Base-by-base conservation (phyloP, 2,797 vertebrate genomes). In the Gephyroberyx darwinii region DNA sequence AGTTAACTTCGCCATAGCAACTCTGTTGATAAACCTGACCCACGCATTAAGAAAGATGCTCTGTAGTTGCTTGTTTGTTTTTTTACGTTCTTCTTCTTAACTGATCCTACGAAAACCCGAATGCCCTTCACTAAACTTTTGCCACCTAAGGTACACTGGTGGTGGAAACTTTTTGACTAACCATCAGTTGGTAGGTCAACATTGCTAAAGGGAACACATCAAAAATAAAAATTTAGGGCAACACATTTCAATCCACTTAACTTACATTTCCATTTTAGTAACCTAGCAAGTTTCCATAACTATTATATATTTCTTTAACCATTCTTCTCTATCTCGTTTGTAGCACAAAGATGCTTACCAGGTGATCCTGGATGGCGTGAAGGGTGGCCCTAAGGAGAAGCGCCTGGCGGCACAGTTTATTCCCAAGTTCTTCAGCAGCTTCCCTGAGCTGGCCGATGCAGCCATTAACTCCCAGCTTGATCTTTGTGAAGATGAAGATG, bases 311-410 rank as follows among this genome's bases (percentile, higher is more conserved):
- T 30, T 30, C 31, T 2, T 55, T 3, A 31, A 17, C 10, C 7
- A 55, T 55, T 33, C 9, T 45, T 19, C 8, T 5, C 17, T 26
- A 4, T 30, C 2, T 37, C 17, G 39, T 61, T 13, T 67, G 26
- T 78, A 99, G 98, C 96, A 99, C 91, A 99, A 98, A 92, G 96
- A 97, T 92, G 95, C 98, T 0, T 99, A 99, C 88, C 98, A 99
- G 59, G 95, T 92, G 0, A 99, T 99, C 81, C 65, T 99, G 82
- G 94, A 97, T 85, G 98, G 97, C 0, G 98, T 99, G 55, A 99
- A 99, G 83, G 96, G 97, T 12, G 96, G 96, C 37, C 92, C 96
- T 0, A 99, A 99, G 89, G 98, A 99, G 88, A 99, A 99, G 84
- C 95, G 96, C 35, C 89, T 99, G 81, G 97, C 98, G 30, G 98